Evolutionary conservation across 2,113 vertebrate species (phyloP), one percentile per base, ranked within the genome.

Genomic region (Antidorcas marsupialis): DNA sequence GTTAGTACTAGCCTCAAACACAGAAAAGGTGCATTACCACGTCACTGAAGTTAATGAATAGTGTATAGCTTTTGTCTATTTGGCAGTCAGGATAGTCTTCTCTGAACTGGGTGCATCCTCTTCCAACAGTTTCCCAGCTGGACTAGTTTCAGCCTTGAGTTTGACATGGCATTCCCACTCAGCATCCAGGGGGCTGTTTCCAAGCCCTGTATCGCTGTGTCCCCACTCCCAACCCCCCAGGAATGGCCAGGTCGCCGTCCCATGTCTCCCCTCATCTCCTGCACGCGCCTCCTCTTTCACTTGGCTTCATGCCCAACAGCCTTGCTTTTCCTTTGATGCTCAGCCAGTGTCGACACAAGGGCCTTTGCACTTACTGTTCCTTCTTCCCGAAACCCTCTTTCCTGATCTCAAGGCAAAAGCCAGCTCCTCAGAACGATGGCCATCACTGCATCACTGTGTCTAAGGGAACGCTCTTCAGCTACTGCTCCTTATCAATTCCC

Each of bases 241-340:
- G 15, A 62, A 62, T 16, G 9, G 10, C 13, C 3, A 21, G 3
- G 3, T 6, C 3, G 21, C 17, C 0, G 3, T 1, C 13, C 10
- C 11, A 9, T 27, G 7, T 13, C 27, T 52, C 57, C 27, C 10
- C 33, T 28, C 33, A 3, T 53, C 28, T 43, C 59, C 52, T 81
- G 15, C 33, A 39, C 0, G 0, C 0, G 47, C 43, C 14, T 11
- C 5, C 7, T 45, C 43, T 45, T 47, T 60, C 60, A 53, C 12
- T 33, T 4, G 30, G 25, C 39, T n/a, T 52, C 25, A 3, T 13
- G 12, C 2, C 30, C 8, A 6, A 9, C 1, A 8, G 13, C 53
- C 11, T 39, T 39, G 6, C 28, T 30, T 67, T 60, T 59, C 45
- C 81, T 15, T 33, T 15, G 5, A 43, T 28, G 47, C 27, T 55